Conservation (phyloP, 2,113 vertebrate genomes). For the Passerina amoena region DNA sequence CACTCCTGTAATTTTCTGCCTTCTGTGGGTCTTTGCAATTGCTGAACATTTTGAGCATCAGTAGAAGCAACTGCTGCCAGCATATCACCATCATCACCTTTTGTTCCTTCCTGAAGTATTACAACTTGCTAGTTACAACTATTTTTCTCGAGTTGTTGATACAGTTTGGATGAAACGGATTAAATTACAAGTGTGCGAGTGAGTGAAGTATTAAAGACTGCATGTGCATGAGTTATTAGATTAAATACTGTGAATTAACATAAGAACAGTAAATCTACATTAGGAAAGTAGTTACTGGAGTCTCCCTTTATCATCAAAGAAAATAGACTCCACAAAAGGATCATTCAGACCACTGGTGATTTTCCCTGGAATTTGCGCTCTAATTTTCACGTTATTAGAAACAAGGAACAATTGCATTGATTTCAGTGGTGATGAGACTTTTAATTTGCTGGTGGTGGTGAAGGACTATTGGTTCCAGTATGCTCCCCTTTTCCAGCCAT, state of each 20-base stretch:
- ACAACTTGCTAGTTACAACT: background rate
- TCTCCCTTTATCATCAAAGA: background rate
- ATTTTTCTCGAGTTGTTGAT: background rate
- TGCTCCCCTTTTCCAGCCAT: background rate
- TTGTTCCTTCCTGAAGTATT: background rate
- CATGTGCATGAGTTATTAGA: background rate
- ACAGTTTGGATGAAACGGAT: rapidly evolving
- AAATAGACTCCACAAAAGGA: background rate
- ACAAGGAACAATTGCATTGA: background rate
- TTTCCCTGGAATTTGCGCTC: background rate
- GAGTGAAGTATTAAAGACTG: background rate
- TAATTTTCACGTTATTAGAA: background rate
- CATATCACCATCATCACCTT: background rate
- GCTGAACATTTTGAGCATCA: background rate
- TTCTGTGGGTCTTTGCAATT: background rate
- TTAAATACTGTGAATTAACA: background rate
- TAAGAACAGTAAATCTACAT: background rate
- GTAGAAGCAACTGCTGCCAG: background rate
- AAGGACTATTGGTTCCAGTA: background rate
- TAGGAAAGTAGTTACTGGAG: background rate
- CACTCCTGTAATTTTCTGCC: background rate
- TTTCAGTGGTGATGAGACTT: background rate
- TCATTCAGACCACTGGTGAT: background rate
- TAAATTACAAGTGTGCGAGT: background rate
- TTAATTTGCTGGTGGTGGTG: background rate